Base-by-base conservation (phyloP, 2,113 vertebrate genomes). In the Vulpes lagopus region DNA sequence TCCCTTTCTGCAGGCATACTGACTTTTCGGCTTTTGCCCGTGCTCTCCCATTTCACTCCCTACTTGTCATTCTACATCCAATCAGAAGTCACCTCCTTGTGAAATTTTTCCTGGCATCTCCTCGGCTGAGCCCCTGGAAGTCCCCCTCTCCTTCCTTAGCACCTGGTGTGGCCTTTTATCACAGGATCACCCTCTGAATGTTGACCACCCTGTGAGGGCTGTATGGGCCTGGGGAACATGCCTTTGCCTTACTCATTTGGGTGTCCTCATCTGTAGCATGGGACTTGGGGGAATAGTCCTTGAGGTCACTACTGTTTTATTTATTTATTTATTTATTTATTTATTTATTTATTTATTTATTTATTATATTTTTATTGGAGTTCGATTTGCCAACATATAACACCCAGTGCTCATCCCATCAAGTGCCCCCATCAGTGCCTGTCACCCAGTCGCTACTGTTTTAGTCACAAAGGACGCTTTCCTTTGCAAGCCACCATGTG, bases 51-150 rank as follows among this genome's bases (percentile, higher is more conserved):
- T 49, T 93, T 91, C 89, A 19, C 38, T 78, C n/a, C 38, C 32
- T 88, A 17, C n/a, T 87, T 91, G 53, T 88, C 90, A 65, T 96
- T 96, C 6, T 60, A 0, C 73, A 32, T 67, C 71, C n/a, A 85
- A 89, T 74, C 73, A 81, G 16, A 59, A 74, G 38, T 65, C 49
- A 88, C 15, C 49, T 85, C 25, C 35, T 53, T 51, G n/a, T 89
- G 76, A 76, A 78, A n/a, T 15, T 32, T 65, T 82, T 82, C 73
- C 67, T 78, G 67, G 73, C 71, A 60, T 22, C 20, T 55, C 30
- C n/a, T 49, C 25, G 62, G 51, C 25, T 67, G 15, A 86, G 55
- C 64, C 79, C 76, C 49, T 87, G 20, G 64, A 86, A 89, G 22
- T 3, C 14, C 55, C 8, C 10, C 32, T 89, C 57, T 64, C 57